Conservation (phyloP, 2,797 vertebrate species). For the Natrix natrix region DNA sequence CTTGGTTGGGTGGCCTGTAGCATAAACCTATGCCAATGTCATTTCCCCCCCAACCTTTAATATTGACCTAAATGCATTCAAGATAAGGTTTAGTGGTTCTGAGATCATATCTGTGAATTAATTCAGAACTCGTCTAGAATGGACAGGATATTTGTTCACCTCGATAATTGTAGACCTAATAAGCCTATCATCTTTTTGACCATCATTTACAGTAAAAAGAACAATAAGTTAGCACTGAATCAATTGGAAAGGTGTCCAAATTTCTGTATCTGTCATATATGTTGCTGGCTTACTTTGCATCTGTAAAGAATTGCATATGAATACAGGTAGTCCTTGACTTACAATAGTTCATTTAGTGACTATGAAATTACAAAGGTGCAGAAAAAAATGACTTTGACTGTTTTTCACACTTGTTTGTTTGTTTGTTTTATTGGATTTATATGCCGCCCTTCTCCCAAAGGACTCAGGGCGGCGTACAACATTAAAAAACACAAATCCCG, state of each 20-base stretch:
- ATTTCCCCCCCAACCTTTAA: too few relatives aligned
- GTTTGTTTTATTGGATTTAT: too few relatives aligned
- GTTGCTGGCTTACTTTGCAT: background rate
- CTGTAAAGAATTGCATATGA: background rate
- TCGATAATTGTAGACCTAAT: background rate
- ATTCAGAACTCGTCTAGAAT: background rate
- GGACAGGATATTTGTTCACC: background rate
- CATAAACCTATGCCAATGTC: too few relatives aligned
- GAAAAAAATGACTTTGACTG: background rate
- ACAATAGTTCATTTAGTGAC: background rate
- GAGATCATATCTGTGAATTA: background rate
- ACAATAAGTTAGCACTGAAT: background rate
- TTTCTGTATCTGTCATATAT: background rate
- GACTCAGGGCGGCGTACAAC: too few relatives aligned
- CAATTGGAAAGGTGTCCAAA: background rate
- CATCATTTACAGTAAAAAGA: background rate
- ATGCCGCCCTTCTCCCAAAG: too few relatives aligned
- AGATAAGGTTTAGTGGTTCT: background rate
- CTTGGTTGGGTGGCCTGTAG: too few relatives aligned
- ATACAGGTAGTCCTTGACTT: background rate
- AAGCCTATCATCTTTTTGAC: background rate
- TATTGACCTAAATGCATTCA: too few relatives aligned
- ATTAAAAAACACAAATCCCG: too few relatives aligned
- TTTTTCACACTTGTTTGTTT: background rate
- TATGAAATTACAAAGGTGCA: background rate